Percentiles rank a stretch among this genome's conserved stretches.
Conservation (phyloP, 2,113 vertebrate species). For the Oreocharis arfaki region DNA sequence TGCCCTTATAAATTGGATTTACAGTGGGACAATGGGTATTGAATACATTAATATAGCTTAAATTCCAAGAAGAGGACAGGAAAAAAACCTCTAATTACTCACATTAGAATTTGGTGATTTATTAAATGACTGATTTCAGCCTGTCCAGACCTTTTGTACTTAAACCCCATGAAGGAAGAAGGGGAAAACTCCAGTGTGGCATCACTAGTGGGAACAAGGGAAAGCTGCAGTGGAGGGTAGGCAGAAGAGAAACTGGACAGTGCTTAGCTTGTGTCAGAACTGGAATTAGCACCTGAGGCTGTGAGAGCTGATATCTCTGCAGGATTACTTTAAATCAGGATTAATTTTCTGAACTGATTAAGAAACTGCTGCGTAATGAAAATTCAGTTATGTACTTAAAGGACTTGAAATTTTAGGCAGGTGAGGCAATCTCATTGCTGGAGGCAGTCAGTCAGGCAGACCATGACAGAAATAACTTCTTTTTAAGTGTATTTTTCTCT, state of each 20-base stretch:
- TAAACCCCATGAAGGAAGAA: not conserved
- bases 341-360: not conserved
- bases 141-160: not conserved
- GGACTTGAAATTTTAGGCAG: not conserved
- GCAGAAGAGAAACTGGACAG: not conserved
- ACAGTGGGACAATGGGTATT: not conserved
- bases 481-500: not conserved
- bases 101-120: not conserved
- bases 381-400: not conserved
- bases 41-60: not conserved
- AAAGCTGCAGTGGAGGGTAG: not conserved
- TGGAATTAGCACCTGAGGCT: not conserved
- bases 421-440: rapidly evolving
- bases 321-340: not conserved
- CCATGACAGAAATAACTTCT: not conserved
- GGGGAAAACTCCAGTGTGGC: rapidly evolving
- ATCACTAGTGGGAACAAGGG: not conserved
- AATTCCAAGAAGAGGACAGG: not conserved
- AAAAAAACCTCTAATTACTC: not conserved
- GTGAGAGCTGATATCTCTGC: not conserved
- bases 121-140: not conserved
- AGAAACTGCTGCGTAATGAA: not conserved
- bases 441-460: not conserved
- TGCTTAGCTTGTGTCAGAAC: not conserved
- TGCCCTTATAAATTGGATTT: not conserved